A percentile compares a stretch with the other conserved stretches of the same genome.
Conservation (phyloP, 2,888 invertebrate species). For the Leptodirus hochenwartii region DNA sequence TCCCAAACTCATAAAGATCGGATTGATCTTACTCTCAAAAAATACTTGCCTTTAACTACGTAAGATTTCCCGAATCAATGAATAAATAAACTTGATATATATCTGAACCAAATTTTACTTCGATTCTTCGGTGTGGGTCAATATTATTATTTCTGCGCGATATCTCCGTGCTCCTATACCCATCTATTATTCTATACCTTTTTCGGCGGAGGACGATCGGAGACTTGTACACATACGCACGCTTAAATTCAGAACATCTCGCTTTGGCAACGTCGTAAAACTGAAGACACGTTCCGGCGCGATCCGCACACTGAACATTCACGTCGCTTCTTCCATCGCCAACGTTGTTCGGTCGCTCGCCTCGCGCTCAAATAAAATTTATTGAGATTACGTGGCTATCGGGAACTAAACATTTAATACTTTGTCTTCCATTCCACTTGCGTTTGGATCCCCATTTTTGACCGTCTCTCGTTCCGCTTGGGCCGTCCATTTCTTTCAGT, state of each 20-base stretch:
- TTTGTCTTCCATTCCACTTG: constrained; percentile 10
- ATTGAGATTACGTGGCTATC: constrained; percentile 28
- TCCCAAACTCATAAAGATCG: too few species aligned
- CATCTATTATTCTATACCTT: too few species aligned
- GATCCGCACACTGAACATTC: constrained; percentile 14
- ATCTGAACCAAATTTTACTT: too few species aligned
- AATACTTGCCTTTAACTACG: too few species aligned
- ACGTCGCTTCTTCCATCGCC: neutral
- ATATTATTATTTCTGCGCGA: too few species aligned
- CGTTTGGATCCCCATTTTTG: constrained; percentile 3
- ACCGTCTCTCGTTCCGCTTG: constrained; percentile 1
- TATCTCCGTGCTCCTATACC: too few species aligned
- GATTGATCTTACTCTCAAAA: too few species aligned
- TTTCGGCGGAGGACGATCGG: too few species aligned
- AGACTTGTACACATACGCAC: constrained; percentile 9
- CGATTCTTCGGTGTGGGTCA: too few species aligned
- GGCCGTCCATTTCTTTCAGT: neutral
- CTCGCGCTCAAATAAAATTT: constrained; percentile 26
- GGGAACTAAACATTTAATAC: constrained; percentile 17
- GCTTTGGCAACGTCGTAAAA: constrained; percentile 25
- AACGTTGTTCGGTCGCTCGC: constrained; percentile 16
- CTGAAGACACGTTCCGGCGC: constrained; percentile 25
- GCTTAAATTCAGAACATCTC: too few species aligned
- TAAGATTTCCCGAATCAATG: too few species aligned
- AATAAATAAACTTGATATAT: too few species aligned